A percentile compares a stretch with the other conserved stretches of the same genome.
Conservation (phyloP, 2,113 vertebrate species). For the Pelecanoides urinatrix region DNA sequence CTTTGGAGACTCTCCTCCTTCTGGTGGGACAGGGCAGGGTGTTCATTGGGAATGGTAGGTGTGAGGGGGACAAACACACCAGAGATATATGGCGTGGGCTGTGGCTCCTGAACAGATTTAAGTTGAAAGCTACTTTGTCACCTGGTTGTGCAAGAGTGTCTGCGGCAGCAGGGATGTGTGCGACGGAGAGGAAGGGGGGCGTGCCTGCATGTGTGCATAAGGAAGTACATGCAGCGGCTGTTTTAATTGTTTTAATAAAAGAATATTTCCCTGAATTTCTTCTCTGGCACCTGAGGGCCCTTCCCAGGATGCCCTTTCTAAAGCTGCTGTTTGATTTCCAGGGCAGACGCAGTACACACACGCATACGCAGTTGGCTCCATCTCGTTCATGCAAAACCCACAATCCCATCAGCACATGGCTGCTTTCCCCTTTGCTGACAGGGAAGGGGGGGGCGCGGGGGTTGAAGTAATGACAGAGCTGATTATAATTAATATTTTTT, state of each 20-base stretch:
- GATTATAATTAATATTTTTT: slow-evolving; percentile 9
- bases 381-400: not conserved
- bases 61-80: not conserved
- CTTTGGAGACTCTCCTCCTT: not conserved
- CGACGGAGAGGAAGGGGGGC: not conserved
- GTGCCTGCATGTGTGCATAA: not conserved
- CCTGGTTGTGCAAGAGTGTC: not conserved
- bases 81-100: fast-evolving
- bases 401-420: not conserved
- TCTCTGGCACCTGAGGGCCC: not conserved
- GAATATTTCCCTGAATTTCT: slow-evolving; percentile 24
- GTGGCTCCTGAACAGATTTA: not conserved
- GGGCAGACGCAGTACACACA: not conserved
- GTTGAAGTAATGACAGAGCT: slow-evolving; percentile 6
- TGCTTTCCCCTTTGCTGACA: not conserved
- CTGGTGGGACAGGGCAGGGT: not conserved
- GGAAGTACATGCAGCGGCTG: slow-evolving; percentile 1
- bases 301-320: slow-evolving; percentile 20
- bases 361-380: not conserved
- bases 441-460: not conserved
- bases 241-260: slow-evolving; percentile 18
- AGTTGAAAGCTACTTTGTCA: not conserved
- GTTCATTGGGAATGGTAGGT: not conserved
- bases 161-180: not conserved
- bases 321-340: slow-evolving; percentile 17